Conservation (phyloP, 1,140 invertebrate genomes). For the Euschistus heros region DNA sequence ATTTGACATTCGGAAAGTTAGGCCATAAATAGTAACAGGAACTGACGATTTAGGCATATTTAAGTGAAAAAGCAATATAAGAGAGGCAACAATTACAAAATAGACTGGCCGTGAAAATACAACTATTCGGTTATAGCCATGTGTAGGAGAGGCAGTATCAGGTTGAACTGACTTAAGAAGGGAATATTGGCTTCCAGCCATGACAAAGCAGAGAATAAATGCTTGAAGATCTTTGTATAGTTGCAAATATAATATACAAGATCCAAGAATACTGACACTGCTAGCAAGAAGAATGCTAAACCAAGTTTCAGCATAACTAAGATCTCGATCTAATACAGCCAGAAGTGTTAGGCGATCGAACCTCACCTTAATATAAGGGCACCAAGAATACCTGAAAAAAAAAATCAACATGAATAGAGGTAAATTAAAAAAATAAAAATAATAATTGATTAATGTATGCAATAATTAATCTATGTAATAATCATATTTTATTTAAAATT, state of each 20-base stretch:
- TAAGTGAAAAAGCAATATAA: constrained; percentile 59
- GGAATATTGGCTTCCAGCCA: constrained; percentile 95
- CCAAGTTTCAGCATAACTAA: constrained; percentile 73
- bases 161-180: constrained; percentile 97
- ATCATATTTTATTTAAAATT: too few species aligned
- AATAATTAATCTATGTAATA: too few species aligned
- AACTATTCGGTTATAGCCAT: constrained; percentile 94
- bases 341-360: constrained; percentile 87
- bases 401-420: not conserved
- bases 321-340: constrained; percentile 85
- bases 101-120: constrained; percentile 90
- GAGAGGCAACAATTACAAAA: constrained; percentile 74
- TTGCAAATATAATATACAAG: constrained; percentile 66
- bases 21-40: constrained; percentile 59
- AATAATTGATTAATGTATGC: too few species aligned
- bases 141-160: constrained; percentile 94
- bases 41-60: constrained; percentile 38
- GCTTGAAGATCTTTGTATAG: constrained; percentile 88
- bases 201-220: constrained; percentile 92
- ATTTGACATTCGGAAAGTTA: constrained; percentile 56
- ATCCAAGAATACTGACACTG: constrained; percentile 74
- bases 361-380: constrained; percentile 56
- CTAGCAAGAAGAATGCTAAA: constrained; percentile 74
- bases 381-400: constrained; percentile 44
- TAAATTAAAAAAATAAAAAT: too few species aligned